Evolutionary conservation across 2,888 invertebrate species (phyloP), one percentile per base, ranked within the genome.

Genomic region (Meteorus colon): DNA sequence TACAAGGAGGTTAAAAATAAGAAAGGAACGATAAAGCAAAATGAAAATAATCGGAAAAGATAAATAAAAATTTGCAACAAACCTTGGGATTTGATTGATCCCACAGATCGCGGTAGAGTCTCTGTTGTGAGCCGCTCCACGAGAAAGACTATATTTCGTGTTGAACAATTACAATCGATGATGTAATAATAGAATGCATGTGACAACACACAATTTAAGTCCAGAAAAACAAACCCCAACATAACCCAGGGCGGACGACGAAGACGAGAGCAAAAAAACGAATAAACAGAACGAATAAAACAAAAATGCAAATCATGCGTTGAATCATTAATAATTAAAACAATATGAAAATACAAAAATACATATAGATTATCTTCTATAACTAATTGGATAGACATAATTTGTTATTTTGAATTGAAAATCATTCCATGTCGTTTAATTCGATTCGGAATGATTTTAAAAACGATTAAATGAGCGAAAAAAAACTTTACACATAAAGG

Each of bases 111-210:
- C 92, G 92, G 84, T 95, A 94, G 78, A 95, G 91, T 62, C 96
- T 93, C 85, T 93, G 93, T 85, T 94, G 94, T 16, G 96, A 95
- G 69, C 96, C 96, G 84, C 94, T 95, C 94, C 96, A 95, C 77
- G 96, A 96, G 86, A 94, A 94, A 83, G 95, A 95, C 94, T 96
- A 92, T 55, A 68, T 69, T 68, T 45, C 45, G 62, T 48, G 16
- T n/a, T 34, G 63, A 19, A 84, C 87, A 88, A 83, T 84, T 85
- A 83, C 81, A 92, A 93, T 94, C 95, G 91, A 93, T 81, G 79
- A 81, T 55, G 71, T 41, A 78, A 55, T 29, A 70, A 73, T 65
- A 73, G 5, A 55, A 55, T 55, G 19, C n/a, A 55, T 55, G 2
- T 41, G 4, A 10, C 55, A 55, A 55, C 19, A 4, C 19, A 55